Base-by-base conservation (phyloP, 1,140 invertebrate genomes). In the Ditylenchus dipsaci region DNA sequence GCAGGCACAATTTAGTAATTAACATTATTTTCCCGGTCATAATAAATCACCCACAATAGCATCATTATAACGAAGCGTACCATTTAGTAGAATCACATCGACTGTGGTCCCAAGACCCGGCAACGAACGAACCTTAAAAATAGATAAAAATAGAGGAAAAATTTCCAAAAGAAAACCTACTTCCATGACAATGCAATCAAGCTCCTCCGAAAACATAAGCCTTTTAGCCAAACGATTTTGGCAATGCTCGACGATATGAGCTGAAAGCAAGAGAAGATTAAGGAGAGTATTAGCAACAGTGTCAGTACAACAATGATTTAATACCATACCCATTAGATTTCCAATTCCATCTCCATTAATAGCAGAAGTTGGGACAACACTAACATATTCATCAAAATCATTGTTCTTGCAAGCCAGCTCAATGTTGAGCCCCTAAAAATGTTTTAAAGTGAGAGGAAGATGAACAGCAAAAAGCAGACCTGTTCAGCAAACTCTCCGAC, bases 341-440 rank as follows among this genome's bases (percentile, higher is more conserved):
- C 95, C 95, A 92, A 99, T 97, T 66, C 96, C 96, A 84, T 99
- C 96, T 77, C 90, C 90, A 21, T 91, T 91, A 68, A 95, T 90
- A 11, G 96, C 96, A 71, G 94, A 97, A 0, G 96, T 99, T 1
- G 96, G 96, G 29, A 99, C 91, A 74, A 99, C 86, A 0, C 93
- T 96, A 21, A 97, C 89, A 78, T 96, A 99, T 53, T 89, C 90
- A 69, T 91, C 88, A 0, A 89, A 88, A 85, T 98, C 93, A 0
- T 91, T 91, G 86, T 99, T 99, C 77, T 95, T 91, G 82, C 93
- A 96, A 85, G 91, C 97, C 13, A 99, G 82, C 0, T 91, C 90
- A 5, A 94, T 91, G 83, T 99, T 99, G 43, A 99, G 83, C 76
- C 93, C 90, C 88, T 88, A 23, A 72, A 58, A 69, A 60, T 30